Base-by-base conservation (phyloP, 2,113 vertebrate genomes). In the Coracopsis vasa region DNA sequence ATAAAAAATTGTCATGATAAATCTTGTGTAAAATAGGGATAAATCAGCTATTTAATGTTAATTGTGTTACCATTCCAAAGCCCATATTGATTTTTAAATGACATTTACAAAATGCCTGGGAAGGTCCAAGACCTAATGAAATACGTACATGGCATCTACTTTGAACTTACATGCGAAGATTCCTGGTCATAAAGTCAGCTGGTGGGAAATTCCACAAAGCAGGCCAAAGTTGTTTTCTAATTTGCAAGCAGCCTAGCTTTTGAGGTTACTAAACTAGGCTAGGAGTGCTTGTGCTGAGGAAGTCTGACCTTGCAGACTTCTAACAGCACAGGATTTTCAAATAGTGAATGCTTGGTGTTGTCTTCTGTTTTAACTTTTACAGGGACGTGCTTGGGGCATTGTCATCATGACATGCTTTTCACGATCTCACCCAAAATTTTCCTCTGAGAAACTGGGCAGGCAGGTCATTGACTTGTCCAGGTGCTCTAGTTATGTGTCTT, bases 1-100 rank as follows among this genome's bases (percentile, higher is more conserved):
- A 95, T 92, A 94, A 96, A 95, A 96, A 95, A 86, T 91, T 95
- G 83, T 94, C 97, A 87, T 73, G 58, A 96, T 95, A 81, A 91
- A 75, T 83, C 83, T 94, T 97, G 37, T 94, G 84, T 91, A 96
- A 97, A 97, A 97, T 65, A 90, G 56, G 42, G 35, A 94, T 84
- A 95, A 86, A 58, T 75, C 71, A 95, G 24, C 44, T 92, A 70
- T 87, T 62, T 72, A 87, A 61, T 88, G 71, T 87, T 96, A 96
- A 96, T 90, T 92, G 77, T 56, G 45, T 97, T 96, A 95, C 75
- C 37, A 37, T 94, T 85, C 39, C 37, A 93, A 95, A 96, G 25
- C 18, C 25, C 33, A 75, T 86, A 96, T 73, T 53, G 88, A 96
- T 95, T 97, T 95, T 97, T 92, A 91, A 94, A 96, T 87, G 67